Evolutionary conservation across 2,797 vertebrate genomes (phyloP), one percentile per base, ranked within the genome.

Genomic region (Aphelocoma californica): DNA sequence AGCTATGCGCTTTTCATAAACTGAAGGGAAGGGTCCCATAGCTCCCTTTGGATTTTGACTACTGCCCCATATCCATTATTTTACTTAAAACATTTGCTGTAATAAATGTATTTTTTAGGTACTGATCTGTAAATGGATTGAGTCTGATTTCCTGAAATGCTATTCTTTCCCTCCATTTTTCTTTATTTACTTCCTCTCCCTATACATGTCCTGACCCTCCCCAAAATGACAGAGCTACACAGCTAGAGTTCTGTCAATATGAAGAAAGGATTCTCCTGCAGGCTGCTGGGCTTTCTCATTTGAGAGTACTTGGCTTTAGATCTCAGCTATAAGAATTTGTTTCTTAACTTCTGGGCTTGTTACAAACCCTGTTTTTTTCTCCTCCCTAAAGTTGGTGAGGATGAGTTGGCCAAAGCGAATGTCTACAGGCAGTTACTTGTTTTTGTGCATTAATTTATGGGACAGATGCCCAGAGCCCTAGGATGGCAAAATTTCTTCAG

Each of bases 1-100:
- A 51, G n/a, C 12, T 0, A 0, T 0, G 3, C 4, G 1, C 26
- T 51, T 58, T 77, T 67, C 2, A 0, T 25, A 23, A 73, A 19
- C 36, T 65, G 42, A 56, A 26, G 42, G 34, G 9, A 32, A 47
- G 18, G 19, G 34, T 69, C 29, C 61, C 18, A 3, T 16, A 38
- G 20, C 12, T 84, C 14, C 21, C 16, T 50, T 29, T 58, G 54
- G n/a, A 25, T 81, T 70, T 60, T 54, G 20, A 60, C 53, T 14
- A 3, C 40, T 72, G 47, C 28, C 28, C 14, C 18, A 18, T 50
- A 54, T 23, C 24, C 18, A 26, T 34, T 74, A 28, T 60, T 81
- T 45, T 72, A 8, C 66, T 62, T 29, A 29, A 50, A 79, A 36
- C 6, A 20, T 10, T 50, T 18, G 9, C 36, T 4, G 2, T 50